phyloP scores from a whole-genome alignment of 2,113 vertebrate species.

The Prietella phreatophila region DNA sequence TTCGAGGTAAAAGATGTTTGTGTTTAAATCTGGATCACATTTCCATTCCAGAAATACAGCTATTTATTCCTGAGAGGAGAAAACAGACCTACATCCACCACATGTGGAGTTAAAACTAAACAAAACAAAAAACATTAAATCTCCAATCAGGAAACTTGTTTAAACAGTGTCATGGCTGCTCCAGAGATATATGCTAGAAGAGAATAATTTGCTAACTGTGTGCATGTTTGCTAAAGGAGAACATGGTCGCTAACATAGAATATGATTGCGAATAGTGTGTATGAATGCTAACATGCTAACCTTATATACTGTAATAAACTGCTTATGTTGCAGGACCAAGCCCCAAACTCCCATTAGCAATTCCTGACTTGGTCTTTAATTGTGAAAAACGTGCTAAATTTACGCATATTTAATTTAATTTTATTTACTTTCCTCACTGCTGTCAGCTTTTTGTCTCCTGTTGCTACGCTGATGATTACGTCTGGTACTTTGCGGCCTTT shows the following conservation, averaged over 20 bases:
- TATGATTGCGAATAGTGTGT: background rate
- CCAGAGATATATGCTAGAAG: background rate
- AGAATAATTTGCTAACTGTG: background rate
- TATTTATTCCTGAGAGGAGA: background rate
- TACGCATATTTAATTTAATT: background rate
- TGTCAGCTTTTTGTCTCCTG: background rate
- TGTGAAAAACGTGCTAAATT: background rate
- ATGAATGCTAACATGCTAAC: background rate
- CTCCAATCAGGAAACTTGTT: background rate
- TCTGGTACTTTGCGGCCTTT: background rate
- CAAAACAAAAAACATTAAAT: background rate
- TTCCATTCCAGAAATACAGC: background rate
- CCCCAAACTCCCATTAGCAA: background rate
- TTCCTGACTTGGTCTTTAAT: background rate
- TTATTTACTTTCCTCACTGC: slow-evolving; percentile 24
- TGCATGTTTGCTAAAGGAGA: background rate
- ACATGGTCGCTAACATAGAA: background rate
- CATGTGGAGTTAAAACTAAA: background rate
- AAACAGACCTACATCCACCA: background rate
- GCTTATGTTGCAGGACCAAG: background rate
- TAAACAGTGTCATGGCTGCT: background rate
- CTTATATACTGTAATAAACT: background rate
- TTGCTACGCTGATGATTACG: background rate
- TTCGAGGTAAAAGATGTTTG: background rate
- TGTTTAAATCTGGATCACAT: background rate